These are phyloP conservation scores for Tringa solitaria DNA, from an alignment of 2,113 vertebrate species.

Conservation along the genomic window DNA sequence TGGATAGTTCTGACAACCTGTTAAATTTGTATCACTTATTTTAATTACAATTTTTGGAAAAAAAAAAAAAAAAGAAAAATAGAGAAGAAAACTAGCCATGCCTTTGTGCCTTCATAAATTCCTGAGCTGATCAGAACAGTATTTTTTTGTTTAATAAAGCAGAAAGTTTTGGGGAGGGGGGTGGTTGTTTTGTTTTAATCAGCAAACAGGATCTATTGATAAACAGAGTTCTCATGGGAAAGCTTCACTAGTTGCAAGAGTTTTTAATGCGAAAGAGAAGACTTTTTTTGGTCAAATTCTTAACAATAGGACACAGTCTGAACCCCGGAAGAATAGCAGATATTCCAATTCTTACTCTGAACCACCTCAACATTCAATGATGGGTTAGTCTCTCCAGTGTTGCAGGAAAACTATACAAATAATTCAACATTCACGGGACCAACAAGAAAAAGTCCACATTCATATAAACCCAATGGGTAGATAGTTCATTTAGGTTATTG, in stretches of 20 bases:
- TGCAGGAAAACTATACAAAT: not conserved
- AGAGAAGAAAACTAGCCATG: fast-evolving
- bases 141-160: not conserved
- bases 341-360: not conserved
- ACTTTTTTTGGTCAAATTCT: not conserved
- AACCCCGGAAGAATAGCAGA: not conserved
- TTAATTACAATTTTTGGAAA: not conserved
- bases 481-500: not conserved
- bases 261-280: not conserved
- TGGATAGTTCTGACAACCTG: not conserved
- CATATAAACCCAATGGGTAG: not conserved
- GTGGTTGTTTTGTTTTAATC: not conserved
- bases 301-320: not conserved
- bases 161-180: not conserved
- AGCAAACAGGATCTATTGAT: not conserved
- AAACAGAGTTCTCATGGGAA: not conserved
- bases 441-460: not conserved
- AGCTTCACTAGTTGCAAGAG: not conserved
- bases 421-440: not conserved
- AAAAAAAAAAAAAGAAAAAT: not conserved
- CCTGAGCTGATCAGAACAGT: not conserved
- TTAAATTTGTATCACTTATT: slow-evolving; percentile 6
- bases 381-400: not conserved
- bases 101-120: not conserved
- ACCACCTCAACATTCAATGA: not conserved